Evolutionary conservation across 2,888 invertebrate genomes (phyloP).

Genomic region (Leucozona laternaria): DNA sequence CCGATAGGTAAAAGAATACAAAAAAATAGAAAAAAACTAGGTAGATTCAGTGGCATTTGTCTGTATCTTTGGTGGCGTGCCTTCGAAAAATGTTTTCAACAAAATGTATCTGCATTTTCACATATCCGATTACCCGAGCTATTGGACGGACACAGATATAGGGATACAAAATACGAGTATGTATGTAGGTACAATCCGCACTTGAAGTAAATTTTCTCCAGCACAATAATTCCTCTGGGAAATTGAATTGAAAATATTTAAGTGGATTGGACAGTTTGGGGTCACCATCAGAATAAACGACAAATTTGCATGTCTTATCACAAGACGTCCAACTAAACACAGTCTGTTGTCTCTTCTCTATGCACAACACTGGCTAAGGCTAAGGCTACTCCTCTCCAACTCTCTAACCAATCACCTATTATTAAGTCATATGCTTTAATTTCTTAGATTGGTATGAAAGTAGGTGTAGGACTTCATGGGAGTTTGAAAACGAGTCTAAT

Average conservation of each 20-base stretch:
- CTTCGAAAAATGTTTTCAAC: conserved; percentile 65
- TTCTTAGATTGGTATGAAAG: conserved; percentile 28
- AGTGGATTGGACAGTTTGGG: conserved; percentile 77
- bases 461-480: conserved; percentile 16
- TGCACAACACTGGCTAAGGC: not conserved
- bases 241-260: conserved; percentile 77
- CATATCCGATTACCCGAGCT: conserved; percentile 40
- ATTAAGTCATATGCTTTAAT: conserved; percentile 44
- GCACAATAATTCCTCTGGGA: conserved; percentile 76
- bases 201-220: conserved; percentile 73
- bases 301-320: conserved; percentile 76
- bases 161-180: too few relatives aligned
- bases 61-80: conserved; percentile 68
- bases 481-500: not conserved
- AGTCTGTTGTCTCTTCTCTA: conserved; percentile 21
- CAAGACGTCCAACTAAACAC: conserved; percentile 65
- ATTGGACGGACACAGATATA: conserved; percentile 24
- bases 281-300: conserved; percentile 76
- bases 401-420: conserved; percentile 20
- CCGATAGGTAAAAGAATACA: not conserved
- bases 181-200: conserved; percentile 64
- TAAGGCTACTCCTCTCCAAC: not conserved
- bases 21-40: conserved; percentile 30
- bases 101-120: conserved; percentile 68
- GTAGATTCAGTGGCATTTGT: conserved; percentile 56